phyloP scores from a whole-genome alignment of 2,797 vertebrate species.

The Melanotaenia pygmaea region DNA sequence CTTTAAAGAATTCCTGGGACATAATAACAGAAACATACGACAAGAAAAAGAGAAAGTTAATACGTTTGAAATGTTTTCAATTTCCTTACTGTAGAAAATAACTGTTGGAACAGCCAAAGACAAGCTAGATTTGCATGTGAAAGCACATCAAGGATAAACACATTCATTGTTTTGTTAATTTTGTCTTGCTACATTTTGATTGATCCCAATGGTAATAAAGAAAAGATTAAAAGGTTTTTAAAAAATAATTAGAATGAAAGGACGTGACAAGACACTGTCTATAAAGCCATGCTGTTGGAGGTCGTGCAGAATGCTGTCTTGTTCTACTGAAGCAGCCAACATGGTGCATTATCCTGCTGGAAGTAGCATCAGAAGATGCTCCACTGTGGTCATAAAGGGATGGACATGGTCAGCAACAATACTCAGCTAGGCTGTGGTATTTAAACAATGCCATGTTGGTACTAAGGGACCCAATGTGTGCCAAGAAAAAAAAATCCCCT shows the following conservation, averaged over 20 bases:
- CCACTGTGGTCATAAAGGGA: too few species aligned
- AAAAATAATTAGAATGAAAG: too few species aligned
- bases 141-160: background rate
- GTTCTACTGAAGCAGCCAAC: background rate
- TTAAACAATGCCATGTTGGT: too few species aligned
- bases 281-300: too few species aligned
- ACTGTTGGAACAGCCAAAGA: background rate
- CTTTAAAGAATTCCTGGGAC: conserved; percentile 32
- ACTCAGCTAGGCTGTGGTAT: too few species aligned
- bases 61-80: background rate
- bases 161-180: background rate
- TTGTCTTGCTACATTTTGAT: background rate
- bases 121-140: too few species aligned
- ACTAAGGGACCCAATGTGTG: too few species aligned
- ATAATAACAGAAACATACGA: background rate
- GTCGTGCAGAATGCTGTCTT: background rate
- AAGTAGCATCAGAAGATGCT: too few species aligned
- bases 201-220: background rate
- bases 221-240: background rate
- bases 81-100: background rate
- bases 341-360: too few species aligned
- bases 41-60: background rate
- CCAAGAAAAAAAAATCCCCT: too few species aligned
- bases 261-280: too few species aligned
- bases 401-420: too few species aligned